phyloP scores from a whole-genome alignment of 2,888 invertebrate species.

The Dryobotodes eremita region DNA sequence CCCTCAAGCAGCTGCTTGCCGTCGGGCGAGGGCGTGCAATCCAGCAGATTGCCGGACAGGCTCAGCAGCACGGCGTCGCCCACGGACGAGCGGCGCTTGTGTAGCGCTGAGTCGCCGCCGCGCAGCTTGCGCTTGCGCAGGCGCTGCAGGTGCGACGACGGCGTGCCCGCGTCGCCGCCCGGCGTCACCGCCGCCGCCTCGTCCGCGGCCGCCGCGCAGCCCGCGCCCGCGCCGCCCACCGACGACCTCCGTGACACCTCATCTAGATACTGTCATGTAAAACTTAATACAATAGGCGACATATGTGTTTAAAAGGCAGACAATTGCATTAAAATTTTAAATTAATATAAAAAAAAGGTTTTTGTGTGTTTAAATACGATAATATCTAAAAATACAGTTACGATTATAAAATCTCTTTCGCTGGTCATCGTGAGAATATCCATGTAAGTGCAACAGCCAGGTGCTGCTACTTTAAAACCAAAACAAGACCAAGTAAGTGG shows the following conservation, averaged over 20 bases:
- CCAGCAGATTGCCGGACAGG: constrained; percentile 96
- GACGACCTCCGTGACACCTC: constrained; percentile 89
- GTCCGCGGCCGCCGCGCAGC: constrained; percentile 61
- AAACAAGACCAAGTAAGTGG: neutral
- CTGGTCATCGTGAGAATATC: neutral
- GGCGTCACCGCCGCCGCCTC: constrained; percentile 61
- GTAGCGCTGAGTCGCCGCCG: constrained; percentile 90
- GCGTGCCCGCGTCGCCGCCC: constrained; percentile 76
- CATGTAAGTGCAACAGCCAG: neutral
- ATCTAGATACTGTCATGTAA: constrained; percentile 81
- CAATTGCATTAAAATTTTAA: neutral
- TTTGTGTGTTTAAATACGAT: neutral
- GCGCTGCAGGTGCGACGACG: constrained; percentile 85
- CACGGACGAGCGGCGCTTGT: constrained; percentile 96
- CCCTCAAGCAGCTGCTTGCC: constrained; percentile 91
- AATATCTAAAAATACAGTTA: neutral
- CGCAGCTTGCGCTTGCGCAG: constrained; percentile 95
- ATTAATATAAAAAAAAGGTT: too few species aligned
- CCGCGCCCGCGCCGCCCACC: constrained; percentile 78
- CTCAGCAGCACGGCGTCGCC: constrained; percentile 96
- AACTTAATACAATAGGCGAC: neutral
- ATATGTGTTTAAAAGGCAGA: too few species aligned
- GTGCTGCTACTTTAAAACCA: neutral
- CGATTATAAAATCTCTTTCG: neutral
- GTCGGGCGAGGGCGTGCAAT: constrained; percentile 96